phyloP scores from a whole-genome alignment of 2,888 invertebrate species.

The Neelides folsomi region DNA sequence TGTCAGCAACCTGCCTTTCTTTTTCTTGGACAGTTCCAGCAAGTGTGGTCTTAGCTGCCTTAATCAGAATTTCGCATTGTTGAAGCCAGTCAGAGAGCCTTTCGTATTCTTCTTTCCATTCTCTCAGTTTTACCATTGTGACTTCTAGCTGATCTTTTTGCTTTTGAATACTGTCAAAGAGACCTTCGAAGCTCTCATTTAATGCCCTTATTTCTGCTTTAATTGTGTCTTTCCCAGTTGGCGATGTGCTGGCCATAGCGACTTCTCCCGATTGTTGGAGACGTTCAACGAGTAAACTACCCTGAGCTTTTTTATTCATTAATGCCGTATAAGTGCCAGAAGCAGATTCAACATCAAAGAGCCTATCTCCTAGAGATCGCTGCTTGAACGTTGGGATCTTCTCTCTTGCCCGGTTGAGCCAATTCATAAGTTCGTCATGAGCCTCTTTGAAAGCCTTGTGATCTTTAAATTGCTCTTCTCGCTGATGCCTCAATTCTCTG shows the following conservation, averaged over 20 bases:
- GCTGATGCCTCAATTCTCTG: conserved; percentile 59
- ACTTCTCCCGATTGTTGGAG: conserved; percentile 77
- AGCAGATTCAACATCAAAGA: conserved; percentile 68
- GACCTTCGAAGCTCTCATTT: conserved; percentile 65
- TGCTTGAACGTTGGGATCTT: conserved; percentile 74
- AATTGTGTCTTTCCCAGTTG: conserved; percentile 63
- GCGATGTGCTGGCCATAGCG: conserved; percentile 66
- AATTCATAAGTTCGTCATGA: conserved; percentile 73
- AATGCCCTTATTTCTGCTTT: conserved; percentile 72
- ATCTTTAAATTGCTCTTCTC: conserved; percentile 75
- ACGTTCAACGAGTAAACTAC: conserved; percentile 72
- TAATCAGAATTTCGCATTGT: conserved; percentile 77
- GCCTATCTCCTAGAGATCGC: conserved; percentile 66
- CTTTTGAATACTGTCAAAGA: conserved; percentile 72
- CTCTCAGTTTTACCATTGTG: conserved; percentile 69
- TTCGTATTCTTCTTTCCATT: conserved; percentile 86
- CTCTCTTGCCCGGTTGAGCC: conserved; percentile 75
- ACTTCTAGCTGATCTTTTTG: conserved; percentile 72
- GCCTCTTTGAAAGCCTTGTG: conserved; percentile 82
- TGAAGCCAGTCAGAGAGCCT: conserved; percentile 82
- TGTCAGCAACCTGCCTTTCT: conserved; percentile 63
- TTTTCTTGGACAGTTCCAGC: conserved; percentile 68
- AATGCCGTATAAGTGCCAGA: conserved; percentile 41
- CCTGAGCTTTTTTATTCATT: conserved; percentile 78
- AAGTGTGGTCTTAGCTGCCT: conserved; percentile 73